Conservation (phyloP, 2,797 vertebrate species). For the Anabacerthia variegaticeps region DNA sequence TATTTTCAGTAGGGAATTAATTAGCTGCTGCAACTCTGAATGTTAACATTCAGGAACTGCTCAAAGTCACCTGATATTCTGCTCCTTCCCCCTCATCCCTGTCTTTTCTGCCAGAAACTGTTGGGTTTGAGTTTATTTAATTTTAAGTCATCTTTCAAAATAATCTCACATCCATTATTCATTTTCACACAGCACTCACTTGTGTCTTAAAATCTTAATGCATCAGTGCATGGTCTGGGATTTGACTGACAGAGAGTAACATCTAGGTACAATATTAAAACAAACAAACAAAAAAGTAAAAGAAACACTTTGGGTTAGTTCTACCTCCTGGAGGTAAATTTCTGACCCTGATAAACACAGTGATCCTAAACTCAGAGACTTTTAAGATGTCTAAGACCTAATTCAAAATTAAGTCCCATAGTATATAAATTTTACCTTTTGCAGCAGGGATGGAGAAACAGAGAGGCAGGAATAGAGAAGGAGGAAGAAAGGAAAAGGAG, state of each 20-base stretch:
- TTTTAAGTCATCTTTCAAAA: neutral
- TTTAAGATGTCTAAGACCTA: neutral
- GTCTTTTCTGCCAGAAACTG: neutral
- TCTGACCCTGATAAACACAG: neutral
- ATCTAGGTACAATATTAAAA: neutral
- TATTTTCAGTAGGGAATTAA: neutral
- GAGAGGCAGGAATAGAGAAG: neutral
- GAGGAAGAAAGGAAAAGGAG: neutral
- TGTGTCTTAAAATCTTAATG: neutral
- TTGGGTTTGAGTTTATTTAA: neutral
- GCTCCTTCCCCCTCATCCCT: rapidly evolving
- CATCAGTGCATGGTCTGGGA: neutral
- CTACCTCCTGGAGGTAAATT: neutral
- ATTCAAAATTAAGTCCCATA: neutral
- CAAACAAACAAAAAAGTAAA: neutral
- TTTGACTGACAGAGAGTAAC: neutral
- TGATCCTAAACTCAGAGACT: neutral
- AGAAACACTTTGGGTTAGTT: neutral
- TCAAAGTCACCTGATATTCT: neutral
- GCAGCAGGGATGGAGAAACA: neutral
- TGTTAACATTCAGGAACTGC: neutral
- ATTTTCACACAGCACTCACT: neutral
- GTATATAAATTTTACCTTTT: neutral
- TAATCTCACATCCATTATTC: neutral
- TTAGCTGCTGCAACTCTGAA: neutral